Conservation (phyloP, 1,140 invertebrate genomes). For the Drosophila ambigua region DNA sequence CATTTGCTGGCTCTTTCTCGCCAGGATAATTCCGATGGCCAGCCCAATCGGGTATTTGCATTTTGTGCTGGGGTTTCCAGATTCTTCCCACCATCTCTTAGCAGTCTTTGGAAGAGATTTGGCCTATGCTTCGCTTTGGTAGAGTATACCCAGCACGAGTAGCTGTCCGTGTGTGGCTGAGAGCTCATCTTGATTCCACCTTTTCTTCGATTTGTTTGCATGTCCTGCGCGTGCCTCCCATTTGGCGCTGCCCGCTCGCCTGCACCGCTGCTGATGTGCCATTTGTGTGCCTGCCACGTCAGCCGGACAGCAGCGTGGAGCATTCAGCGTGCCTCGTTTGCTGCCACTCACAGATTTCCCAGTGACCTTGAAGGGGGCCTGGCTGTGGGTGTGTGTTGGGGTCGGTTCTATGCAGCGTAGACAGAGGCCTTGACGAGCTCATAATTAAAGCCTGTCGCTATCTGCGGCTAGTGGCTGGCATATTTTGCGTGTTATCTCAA, state of each 20-base stretch:
- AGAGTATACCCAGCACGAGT: no score
- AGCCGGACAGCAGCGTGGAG: conserved; percentile 18
- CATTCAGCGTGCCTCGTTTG: conserved; percentile 31
- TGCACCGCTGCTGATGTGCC: conserved; percentile 37
- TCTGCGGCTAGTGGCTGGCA: conserved; percentile 36
- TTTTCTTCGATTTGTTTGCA: conserved; percentile 15
- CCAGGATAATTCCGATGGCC: not conserved
- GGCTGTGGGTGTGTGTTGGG: not conserved
- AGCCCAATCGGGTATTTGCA: no score
- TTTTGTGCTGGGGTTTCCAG: not conserved
- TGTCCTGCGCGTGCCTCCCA: conserved; percentile 26
- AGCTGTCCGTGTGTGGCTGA: no score
- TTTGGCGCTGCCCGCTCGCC: not conserved
- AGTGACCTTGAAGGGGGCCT: conserved; percentile 31
- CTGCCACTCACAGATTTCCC: conserved; percentile 54
- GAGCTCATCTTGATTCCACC: conserved; percentile 2
- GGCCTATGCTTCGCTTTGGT: no score
- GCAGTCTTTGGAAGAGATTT: no score
- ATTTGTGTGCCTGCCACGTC: conserved; percentile 74
- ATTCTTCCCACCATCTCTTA: no score
- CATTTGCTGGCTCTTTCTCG: conserved; percentile 9
- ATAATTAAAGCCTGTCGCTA: conserved; percentile 57
- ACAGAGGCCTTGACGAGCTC: conserved; percentile 22
- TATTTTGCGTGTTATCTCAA: conserved; percentile 52
- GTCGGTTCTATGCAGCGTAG: no score